Base-by-base conservation (phyloP, 2,113 vertebrate species). In the Muscicapa adusta region DNA sequence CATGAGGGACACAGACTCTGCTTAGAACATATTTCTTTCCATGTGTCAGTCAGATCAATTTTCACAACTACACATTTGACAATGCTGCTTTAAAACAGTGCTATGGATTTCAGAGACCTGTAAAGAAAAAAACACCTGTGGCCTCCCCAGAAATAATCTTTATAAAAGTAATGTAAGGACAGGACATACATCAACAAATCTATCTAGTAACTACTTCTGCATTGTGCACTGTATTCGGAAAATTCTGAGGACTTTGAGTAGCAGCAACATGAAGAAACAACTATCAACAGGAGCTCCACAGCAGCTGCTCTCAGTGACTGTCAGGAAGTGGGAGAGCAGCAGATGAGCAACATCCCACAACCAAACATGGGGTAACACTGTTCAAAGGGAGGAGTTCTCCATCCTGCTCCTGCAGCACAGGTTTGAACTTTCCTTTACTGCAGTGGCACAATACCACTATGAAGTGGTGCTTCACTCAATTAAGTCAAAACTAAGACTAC, bases 381-480 rank as follows among this genome's bases (percentile, higher is more conserved):
- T 94, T 96, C 84, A 58, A 42, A 68, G 94, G 88, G 82, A 97
- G 53, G 11, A 18, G 5, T 17, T 87, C 88, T 94, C 79, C 95
- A 81, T 61, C 65, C 78, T 76, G 18, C 20, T 79, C 62, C 75
- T 73, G 70, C 78, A 77, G 87, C 76, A 62, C 11, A 26, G 58
- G 38, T 87, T 42, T 43, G 65, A 84, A 72, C 51, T 56, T 83
- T 29, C 53, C 57, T 75, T 60, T 76, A 62, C 82, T 88, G 78
- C 88, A 90, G 90, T 68, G 83, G 89, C 72, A 97, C 86, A 95
- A 85, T 84, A 91, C 72, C 79, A 65, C 90, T 48, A 12, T 89
- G 71, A 97, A 98, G 93, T 95, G 85, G 74, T 96, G 96, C 94
- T 98, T 96, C 88, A 80, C 84, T 96, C 98, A 98, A 98, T 98